A percentile compares a stretch with the other conserved stretches of the same genome.
Conservation (phyloP, 2,888 invertebrate species). For the Alentia gelatinosa region DNA sequence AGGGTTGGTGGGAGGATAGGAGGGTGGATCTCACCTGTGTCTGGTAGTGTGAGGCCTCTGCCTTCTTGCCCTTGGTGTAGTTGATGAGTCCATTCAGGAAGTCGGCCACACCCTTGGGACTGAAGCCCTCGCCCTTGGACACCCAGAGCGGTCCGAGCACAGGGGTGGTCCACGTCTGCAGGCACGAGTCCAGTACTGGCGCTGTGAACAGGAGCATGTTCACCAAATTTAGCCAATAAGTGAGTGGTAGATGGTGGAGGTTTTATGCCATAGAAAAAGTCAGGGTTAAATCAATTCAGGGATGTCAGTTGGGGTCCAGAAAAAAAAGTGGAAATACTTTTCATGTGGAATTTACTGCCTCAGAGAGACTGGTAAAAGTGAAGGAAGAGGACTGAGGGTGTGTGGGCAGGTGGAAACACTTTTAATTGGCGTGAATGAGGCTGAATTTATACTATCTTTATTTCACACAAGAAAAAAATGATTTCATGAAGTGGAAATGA, state of each 20-base stretch:
- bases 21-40: conserved; percentile 70
- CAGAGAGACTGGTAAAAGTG: too few species aligned
- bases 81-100: conserved; percentile 74
- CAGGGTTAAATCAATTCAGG: too few species aligned
- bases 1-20: too few species aligned
- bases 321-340: background rate
- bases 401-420: too few species aligned
- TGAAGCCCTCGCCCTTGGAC: conserved; percentile 79
- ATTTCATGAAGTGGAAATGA: too few species aligned
- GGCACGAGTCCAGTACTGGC: conserved; percentile 78
- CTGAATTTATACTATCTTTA: too few species aligned
- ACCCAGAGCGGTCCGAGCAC: conserved; percentile 80
- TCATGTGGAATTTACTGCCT: too few species aligned
- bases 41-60: conserved; percentile 72
- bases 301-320: background rate
- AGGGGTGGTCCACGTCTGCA: conserved; percentile 75
- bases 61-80: conserved; percentile 71
- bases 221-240: background rate
- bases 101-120: conserved; percentile 76
- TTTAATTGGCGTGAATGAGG: too few species aligned
- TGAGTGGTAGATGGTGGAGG: background rate
- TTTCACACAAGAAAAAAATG: too few species aligned
- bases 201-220: conserved; percentile 67
- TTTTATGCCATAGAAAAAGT: too few species aligned
- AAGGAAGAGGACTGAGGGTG: too few species aligned